These are phyloP conservation scores for Lasioglossum marginatum DNA, from an alignment of 2,888 invertebrate genomes.

Conservation along the genomic window DNA sequence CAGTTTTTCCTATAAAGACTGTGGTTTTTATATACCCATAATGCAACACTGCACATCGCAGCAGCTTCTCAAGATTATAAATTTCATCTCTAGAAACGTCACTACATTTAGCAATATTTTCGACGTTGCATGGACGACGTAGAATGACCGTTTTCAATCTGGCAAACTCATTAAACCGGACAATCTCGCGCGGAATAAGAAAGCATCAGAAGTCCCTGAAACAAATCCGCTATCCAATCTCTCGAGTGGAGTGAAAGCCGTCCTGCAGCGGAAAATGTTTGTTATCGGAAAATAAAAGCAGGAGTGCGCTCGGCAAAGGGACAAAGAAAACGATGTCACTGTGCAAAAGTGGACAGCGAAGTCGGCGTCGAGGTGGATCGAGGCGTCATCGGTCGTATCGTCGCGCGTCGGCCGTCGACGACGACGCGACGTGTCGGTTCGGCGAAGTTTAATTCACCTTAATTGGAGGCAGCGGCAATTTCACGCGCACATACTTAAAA, in stretches of 20 bases:
- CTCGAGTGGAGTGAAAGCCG: neutral
- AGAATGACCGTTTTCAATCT: too few relatives aligned
- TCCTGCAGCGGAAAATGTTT: neutral
- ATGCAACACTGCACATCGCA: too few relatives aligned
- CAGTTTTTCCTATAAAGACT: too few relatives aligned
- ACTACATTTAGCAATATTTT: too few relatives aligned
- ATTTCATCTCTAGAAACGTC: too few relatives aligned
- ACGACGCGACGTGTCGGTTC: conserved; percentile 3
- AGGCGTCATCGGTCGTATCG: neutral
- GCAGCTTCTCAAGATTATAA: too few relatives aligned
- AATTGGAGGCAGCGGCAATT: conserved; percentile 14
- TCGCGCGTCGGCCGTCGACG: too few relatives aligned
- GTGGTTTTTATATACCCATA: too few relatives aligned
- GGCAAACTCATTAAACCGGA: neutral
- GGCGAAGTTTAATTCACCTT: conserved; percentile 27
- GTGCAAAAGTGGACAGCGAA: neutral
- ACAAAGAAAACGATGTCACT: neutral
- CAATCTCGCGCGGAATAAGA: neutral
- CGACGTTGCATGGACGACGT: too few relatives aligned
- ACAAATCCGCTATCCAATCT: neutral
- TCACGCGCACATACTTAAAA: conserved; percentile 15
- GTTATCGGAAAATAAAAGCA: neutral
- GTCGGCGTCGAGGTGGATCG: neutral
- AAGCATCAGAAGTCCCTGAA: neutral
- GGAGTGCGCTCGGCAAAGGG: neutral